These are phyloP conservation scores for Amphipoea oculea DNA, from an alignment of 2,888 invertebrate genomes.

Conservation along the genomic window DNA sequence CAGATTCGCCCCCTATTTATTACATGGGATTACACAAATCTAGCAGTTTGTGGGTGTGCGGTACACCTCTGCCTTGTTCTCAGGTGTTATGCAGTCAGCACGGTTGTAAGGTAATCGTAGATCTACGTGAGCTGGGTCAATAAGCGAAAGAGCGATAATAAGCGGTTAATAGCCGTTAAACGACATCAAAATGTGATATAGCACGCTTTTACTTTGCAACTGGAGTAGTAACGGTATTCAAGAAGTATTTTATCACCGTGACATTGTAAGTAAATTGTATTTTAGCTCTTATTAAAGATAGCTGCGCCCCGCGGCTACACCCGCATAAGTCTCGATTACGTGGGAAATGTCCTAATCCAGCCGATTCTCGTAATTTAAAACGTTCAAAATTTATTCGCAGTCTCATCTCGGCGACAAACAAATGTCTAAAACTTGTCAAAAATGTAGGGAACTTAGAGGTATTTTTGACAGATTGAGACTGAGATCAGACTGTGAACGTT, in stretches of 20 bases:
- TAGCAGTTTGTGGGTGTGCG: neutral
- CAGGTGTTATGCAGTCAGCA: neutral
- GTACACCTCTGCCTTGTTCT: neutral
- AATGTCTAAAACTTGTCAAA: no score
- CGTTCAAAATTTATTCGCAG: no score
- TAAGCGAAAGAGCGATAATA: neutral
- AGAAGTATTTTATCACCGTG: neutral
- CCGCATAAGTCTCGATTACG: neutral
- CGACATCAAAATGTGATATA: conserved; percentile 9
- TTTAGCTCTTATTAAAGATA: neutral
- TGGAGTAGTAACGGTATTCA: conserved; percentile 1
- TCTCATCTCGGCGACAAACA: no score
- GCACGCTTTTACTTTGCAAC: conserved; percentile 18
- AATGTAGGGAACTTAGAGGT: no score
- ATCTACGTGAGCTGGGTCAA: neutral
- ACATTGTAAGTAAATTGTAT: conserved; percentile 14
- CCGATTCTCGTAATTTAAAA: no score
- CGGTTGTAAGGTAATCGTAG: neutral
- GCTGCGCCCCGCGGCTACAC: no score
- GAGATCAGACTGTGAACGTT: no score
- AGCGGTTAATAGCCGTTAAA: neutral
- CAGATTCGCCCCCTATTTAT: neutral
- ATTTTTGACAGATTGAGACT: no score
- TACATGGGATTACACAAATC: neutral
- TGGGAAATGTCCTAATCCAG: neutral